phyloP scores from a whole-genome alignment of 2,888 invertebrate genomes.

The Neoitamus cyanurus region DNA sequence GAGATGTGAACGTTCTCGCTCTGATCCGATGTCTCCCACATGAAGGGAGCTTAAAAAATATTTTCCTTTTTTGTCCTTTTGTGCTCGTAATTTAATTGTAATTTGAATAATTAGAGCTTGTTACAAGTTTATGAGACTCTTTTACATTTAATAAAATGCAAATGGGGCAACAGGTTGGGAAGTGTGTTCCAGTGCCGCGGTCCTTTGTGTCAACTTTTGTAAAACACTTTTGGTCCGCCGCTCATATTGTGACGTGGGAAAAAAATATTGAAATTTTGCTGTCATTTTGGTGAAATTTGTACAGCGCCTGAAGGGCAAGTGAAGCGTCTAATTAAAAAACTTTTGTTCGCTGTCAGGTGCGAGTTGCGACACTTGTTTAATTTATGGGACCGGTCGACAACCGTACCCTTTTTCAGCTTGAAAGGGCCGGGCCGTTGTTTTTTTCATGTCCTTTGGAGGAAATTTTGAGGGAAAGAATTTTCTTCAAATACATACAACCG shows the following conservation, averaged over 20 bases:
- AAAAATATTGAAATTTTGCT: conserved; percentile 20
- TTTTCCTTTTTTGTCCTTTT: background rate
- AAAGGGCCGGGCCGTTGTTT: background rate
- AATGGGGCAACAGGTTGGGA: conserved; percentile 24
- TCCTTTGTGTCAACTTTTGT: background rate
- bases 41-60: background rate
- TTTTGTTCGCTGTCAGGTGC: conserved; percentile 27
- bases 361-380: conserved; percentile 25
- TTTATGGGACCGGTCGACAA: conserved; percentile 11
- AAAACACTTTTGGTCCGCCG: background rate
- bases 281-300: background rate
- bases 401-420: background rate
- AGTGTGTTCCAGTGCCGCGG: too few relatives aligned
- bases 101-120: conserved; percentile 27
- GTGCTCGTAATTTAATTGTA: conserved; percentile 25
- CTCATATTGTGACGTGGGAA: background rate
- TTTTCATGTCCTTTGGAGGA: background rate
- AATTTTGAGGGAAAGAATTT: background rate
- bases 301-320: background rate
- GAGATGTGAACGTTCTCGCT: background rate
- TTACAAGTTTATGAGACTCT: conserved; percentile 21
- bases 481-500: background rate
- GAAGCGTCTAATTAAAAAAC: conserved; percentile 35
- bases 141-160: conserved; percentile 35
- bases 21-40: background rate